Conservation (phyloP, 2,888 invertebrate species). For the Yponomeuta cagnagella region DNA sequence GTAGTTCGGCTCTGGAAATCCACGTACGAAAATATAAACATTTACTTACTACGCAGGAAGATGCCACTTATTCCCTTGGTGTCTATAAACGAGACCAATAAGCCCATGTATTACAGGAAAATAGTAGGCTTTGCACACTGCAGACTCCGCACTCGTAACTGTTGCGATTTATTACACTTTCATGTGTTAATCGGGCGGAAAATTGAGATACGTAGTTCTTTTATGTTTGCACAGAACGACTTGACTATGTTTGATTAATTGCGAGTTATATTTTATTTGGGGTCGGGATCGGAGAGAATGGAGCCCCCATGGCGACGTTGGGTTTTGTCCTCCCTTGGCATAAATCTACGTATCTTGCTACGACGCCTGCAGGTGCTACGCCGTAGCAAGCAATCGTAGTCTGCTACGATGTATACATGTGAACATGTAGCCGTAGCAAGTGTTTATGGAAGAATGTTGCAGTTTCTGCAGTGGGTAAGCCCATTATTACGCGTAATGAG, state of each 20-base stretch:
- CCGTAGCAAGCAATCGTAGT: neutral
- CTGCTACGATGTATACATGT: no score
- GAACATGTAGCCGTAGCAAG: no score
- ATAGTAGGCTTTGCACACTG: neutral
- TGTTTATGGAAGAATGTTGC: no score
- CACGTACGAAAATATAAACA: no score
- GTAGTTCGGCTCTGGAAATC: no score
- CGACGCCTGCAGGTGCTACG: neutral
- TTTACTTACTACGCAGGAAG: no score
- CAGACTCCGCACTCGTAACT: neutral
- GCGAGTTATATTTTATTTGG: neutral
- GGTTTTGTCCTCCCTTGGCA: neutral
- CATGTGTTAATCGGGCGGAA: neutral
- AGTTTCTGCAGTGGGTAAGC: no score
- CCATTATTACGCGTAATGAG: no score
- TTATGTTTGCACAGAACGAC: neutral
- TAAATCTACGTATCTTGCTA: neutral
- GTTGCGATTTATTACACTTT: slow-evolving; percentile 5
- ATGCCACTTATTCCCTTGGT: neutral
- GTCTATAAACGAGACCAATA: neutral
- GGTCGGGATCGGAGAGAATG: neutral
- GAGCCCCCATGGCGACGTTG: neutral
- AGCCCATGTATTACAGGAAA: neutral
- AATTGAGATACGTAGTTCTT: slow-evolving; percentile 4
- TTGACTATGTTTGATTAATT: neutral